These are phyloP conservation scores for Dendrolimus houi DNA, from an alignment of 2,888 invertebrate genomes.

Conservation along the genomic window DNA sequence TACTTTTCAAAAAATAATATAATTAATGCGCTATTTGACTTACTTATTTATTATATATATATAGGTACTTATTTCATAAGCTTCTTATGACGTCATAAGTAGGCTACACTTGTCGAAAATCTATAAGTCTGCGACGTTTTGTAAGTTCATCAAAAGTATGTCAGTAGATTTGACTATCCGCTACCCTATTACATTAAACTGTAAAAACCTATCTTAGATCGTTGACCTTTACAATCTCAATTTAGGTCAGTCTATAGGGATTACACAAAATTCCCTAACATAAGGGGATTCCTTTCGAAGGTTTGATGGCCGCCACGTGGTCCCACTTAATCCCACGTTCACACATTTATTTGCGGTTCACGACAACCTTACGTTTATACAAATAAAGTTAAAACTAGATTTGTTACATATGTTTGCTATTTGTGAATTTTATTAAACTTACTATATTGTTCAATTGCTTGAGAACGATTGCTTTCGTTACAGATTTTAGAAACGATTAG, in stretches of 20 bases:
- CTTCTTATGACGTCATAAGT: conserved; percentile 3
- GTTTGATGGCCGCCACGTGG: conserved; percentile 11
- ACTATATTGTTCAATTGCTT: too few relatives aligned
- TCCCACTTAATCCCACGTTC: conserved; percentile 7
- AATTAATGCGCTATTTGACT: too few relatives aligned
- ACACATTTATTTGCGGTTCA: neutral
- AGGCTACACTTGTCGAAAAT: too few relatives aligned
- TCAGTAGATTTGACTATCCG: too few relatives aligned
- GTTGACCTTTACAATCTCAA: neutral
- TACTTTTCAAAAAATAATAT: too few relatives aligned
- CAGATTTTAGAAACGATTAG: too few relatives aligned
- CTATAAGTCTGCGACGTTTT: too few relatives aligned
- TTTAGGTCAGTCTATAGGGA: conserved; percentile 5
- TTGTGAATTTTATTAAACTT: neutral
- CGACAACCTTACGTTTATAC: neutral
- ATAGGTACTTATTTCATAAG: neutral
- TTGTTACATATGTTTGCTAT: neutral
- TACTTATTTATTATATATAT: too few relatives aligned
- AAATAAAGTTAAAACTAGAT: neutral
- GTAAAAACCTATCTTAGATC: too few relatives aligned
- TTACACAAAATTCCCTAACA: conserved; percentile 14
- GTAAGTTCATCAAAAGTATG: too few relatives aligned
- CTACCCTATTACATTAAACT: too few relatives aligned
- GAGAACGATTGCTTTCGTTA: too few relatives aligned
- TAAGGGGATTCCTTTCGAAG: conserved; percentile 4